A percentile compares a stretch with the other conserved stretches of the same genome.
Evolutionary conservation across 2,888 invertebrate genomes (phyloP).

Genomic region (Agrotis segetum): DNA sequence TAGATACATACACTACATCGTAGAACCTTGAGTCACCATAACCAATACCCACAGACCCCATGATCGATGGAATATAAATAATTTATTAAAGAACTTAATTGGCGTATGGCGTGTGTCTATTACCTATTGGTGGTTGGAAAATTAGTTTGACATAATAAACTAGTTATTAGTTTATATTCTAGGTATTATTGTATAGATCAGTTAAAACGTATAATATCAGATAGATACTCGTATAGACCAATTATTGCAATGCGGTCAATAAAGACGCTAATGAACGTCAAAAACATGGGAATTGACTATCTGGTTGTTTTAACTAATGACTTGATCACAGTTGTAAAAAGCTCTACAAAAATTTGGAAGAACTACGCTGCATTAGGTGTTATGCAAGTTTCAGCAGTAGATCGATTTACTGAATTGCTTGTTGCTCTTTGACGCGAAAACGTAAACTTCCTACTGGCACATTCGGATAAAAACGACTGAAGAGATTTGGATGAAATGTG

Average conservation of each 20-base stretch:
- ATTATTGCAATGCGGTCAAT: no score
- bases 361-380: no score
- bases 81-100: conserved; percentile 24
- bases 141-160: conserved; percentile 2
- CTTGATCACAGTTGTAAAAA: not conserved
- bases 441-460: no score
- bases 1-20: not conserved
- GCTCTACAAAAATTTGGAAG: no score
- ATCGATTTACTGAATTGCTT: no score
- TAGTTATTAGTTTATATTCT: not conserved
- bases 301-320: not conserved
- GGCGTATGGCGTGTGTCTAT: conserved; percentile 14
- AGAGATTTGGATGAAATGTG: no score
- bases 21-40: conserved; percentile 34
- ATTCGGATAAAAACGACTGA: no score
- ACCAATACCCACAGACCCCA: conserved; percentile 7
- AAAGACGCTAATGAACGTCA: not conserved
- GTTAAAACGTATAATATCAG: no score
- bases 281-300: not conserved
- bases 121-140: conserved; percentile 6
- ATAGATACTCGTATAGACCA: no score
- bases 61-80: conserved; percentile 29
- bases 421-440: no score
- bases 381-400: no score
- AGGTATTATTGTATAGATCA: no score